Evolutionary conservation across 2,113 vertebrate genomes (phyloP), one percentile per base, ranked within the genome.

Genomic region (Pyrgilauda ruficollis): DNA sequence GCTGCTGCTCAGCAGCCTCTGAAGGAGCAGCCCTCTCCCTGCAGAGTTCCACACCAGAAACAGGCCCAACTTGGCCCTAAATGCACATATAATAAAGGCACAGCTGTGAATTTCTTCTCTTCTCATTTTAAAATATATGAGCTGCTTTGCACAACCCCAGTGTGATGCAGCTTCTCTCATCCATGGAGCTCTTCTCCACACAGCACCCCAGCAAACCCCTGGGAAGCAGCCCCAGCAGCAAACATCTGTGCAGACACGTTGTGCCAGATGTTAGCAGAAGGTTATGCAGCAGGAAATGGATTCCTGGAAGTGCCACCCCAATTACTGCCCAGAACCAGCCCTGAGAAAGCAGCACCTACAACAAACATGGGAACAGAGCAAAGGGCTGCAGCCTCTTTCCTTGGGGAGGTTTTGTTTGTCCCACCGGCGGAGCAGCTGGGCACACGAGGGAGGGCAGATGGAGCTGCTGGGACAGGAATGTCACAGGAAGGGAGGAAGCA

Each of bases 81-180:
- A 74, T 52, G 20, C 50, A 59, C 37, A 31, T 50, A 18, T 33
- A 88, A 80, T 33, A 76, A 70, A 93, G 86, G 41, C 59, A 69
- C 91, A 96, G 94, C 82, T 96, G 93, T 63, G 87, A 88, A 83
- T 74, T 94, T 93, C 82, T 69, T 90, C 82, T 89, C 59, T 89
- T 80, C 75, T 70, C 30, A 13, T 52, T 89, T 92, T 75, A 64
- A 92, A 92, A 88, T 63, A 74, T 30, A 91, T 41, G 75, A 84
- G 50, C 33, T 91, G 79, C 15, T 88, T 95, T 92, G 88, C 72
- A 88, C 43, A 89, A 44, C 8, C 70, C 46, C 80, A 78, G 87
- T 67, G 43, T 50, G 89, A 78, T 85, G 91, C 77, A 91, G 66
- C 53, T 79, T 90, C 93, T 88, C 78, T 80, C 55, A 69, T 93